Conservation (phyloP, 2,113 vertebrate species). For the Symphodus melops region DNA sequence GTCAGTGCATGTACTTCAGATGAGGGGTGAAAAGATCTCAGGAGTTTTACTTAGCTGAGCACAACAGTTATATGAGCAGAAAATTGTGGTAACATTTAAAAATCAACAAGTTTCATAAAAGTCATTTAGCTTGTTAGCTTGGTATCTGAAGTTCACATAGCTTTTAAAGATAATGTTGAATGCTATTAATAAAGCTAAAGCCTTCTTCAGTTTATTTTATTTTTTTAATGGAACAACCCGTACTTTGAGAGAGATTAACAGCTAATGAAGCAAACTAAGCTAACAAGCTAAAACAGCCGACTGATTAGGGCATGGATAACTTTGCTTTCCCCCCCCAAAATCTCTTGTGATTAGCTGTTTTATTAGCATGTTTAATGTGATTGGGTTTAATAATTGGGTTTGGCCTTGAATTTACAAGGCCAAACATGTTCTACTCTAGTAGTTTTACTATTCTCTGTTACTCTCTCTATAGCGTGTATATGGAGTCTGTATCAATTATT, state of each 20-base stretch:
- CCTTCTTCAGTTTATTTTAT: neutral
- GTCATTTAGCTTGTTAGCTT: neutral
- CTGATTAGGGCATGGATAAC: neutral
- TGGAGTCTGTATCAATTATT: neutral
- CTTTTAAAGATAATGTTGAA: no score
- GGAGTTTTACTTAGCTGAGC: no score
- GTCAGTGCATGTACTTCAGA: no score
- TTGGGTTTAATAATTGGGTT: neutral
- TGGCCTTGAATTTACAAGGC: neutral
- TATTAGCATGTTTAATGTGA: neutral
- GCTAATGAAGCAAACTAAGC: neutral
- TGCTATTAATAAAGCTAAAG: neutral
- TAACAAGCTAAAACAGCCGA: neutral
- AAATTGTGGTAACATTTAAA: no score
- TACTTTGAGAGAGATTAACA: neutral
- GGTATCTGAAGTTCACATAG: no score
- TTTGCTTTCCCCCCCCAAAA: no score
- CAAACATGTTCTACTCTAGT: no score
- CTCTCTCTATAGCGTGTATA: neutral
- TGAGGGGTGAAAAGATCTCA: no score
- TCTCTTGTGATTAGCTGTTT: neutral
- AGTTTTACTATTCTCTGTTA: neutral
- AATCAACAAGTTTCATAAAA: no score
- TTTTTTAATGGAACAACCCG: neutral
- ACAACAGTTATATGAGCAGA: no score